Percentiles rank a stretch among this genome's conserved stretches.
Evolutionary conservation across 64 coral and sea anemone species (phyloP).

Genomic region (Acropora tenuis): DNA sequence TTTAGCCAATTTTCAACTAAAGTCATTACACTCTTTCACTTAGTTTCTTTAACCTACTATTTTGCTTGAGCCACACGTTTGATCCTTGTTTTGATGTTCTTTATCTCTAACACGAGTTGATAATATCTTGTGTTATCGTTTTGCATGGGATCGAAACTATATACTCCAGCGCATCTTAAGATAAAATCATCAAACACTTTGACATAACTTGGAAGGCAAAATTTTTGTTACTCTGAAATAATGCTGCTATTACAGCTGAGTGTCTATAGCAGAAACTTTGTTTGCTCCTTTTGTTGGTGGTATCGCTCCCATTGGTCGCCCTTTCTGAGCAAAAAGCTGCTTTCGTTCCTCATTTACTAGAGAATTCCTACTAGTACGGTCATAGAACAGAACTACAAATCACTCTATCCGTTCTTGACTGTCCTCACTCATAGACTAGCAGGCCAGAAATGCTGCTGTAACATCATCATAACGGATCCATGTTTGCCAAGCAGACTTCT

Average conservation of each 20-base stretch:
- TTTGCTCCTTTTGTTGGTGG: not conserved
- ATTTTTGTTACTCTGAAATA: not conserved
- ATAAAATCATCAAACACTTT: not conserved
- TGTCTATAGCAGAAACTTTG: not conserved
- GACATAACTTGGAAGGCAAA: not conserved
- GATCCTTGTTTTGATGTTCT: not conserved
- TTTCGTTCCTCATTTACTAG: not conserved
- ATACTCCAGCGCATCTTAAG: not conserved
- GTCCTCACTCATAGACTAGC: not conserved
- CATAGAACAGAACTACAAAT: slow-evolving; percentile 52
- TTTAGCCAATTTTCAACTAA: not conserved
- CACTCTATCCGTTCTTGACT: slow-evolving; percentile 30
- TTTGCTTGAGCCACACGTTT: not conserved
- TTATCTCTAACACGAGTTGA: not conserved
- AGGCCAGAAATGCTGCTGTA: slow-evolving; percentile 33
- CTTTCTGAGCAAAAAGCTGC: not conserved
- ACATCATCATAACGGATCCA: slow-evolving; percentile 48
- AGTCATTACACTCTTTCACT: not conserved
- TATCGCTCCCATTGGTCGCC: not conserved
- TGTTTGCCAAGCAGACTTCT: slow-evolving; percentile 40
- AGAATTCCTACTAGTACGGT: slow-evolving; percentile 24
- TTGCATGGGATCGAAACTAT: not conserved
- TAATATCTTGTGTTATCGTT: not conserved
- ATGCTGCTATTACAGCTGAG: not conserved
- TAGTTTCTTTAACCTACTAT: not conserved